A percentile compares a stretch with the other conserved stretches of the same genome.
phyloP scores from a whole-genome alignment of 2,888 invertebrate species.

The Drosophila algonquin region DNA sequence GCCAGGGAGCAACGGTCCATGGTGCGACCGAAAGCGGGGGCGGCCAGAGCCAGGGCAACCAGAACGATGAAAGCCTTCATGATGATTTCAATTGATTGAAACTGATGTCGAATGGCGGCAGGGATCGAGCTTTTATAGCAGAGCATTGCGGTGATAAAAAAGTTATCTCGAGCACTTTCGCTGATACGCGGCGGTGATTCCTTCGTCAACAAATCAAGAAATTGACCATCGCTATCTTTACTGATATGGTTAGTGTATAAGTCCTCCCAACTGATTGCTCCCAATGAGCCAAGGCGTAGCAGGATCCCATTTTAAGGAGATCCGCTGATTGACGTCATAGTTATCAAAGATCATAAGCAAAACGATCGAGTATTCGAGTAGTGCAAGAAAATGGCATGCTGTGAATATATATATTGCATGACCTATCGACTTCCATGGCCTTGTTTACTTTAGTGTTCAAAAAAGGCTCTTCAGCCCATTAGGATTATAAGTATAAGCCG shows the following conservation, averaged over 20 bases:
- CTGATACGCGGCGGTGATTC: constrained; percentile 12
- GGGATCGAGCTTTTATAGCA: constrained; percentile 26
- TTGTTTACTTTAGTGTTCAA: no score
- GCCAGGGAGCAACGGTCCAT: constrained; percentile 70
- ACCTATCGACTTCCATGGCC: no score
- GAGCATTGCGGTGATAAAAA: constrained; percentile 29
- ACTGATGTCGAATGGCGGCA: constrained; percentile 52
- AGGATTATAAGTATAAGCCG: no score
- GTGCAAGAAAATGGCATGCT: no score
- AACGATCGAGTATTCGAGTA: no score
- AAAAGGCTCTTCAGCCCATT: no score
- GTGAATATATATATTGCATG: no score
- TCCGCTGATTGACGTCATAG: no score
- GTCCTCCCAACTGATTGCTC: neutral
- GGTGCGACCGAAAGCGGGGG: constrained; percentile 58
- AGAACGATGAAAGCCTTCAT: constrained; percentile 52
- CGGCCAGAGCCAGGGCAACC: constrained; percentile 52
- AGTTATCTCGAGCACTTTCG: constrained; percentile 1
- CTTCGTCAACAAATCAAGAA: neutral
- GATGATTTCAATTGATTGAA: neutral
- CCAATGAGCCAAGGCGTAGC: neutral
- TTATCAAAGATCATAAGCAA: no score
- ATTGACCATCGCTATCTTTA: constrained; percentile 14
- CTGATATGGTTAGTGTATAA: neutral
- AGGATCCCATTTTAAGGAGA: neutral